phyloP scores from a whole-genome alignment of 1,140 invertebrate genomes.

The Drosophila ohnishii region DNA sequence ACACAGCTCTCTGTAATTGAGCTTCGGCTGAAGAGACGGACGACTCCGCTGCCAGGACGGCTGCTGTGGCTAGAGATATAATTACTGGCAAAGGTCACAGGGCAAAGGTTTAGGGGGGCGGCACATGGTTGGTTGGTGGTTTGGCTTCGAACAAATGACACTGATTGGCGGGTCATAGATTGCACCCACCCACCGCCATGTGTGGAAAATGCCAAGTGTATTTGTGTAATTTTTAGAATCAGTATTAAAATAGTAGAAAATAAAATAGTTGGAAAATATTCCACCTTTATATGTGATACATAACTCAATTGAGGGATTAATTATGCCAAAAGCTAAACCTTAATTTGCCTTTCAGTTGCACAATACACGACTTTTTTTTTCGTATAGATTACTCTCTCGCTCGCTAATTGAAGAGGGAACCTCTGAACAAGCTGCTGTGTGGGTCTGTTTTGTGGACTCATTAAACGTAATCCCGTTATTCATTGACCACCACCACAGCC shows the following conservation, averaged over 20 bases:
- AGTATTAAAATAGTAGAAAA: too few species aligned
- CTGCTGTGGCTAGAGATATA: constrained; percentile 44
- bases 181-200: background rate
- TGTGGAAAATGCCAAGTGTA: constrained; percentile 22
- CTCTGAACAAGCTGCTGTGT: background rate
- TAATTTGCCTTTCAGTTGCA: constrained; percentile 9
- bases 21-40: constrained; percentile 8
- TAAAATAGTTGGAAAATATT: background rate
- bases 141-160: constrained; percentile 44
- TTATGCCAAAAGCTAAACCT: constrained; percentile 5
- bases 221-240: too few species aligned
- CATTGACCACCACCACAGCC: constrained; percentile 12
- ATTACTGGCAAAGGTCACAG: constrained; percentile 59
- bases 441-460: constrained; percentile 32
- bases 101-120: background rate
- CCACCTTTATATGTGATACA: background rate
- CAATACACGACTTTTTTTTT: background rate
- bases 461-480: constrained; percentile 53
- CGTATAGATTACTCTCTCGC: background rate
- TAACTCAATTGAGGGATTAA: constrained; percentile 12
- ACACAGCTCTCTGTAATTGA: constrained; percentile 38
- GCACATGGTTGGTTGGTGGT: constrained; percentile 1
- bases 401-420: constrained; percentile 18
- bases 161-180: constrained; percentile 50
- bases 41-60: background rate